These are phyloP conservation scores for Agonopterix subpropinquella DNA, from an alignment of 2,888 invertebrate genomes.

Conservation along the genomic window DNA sequence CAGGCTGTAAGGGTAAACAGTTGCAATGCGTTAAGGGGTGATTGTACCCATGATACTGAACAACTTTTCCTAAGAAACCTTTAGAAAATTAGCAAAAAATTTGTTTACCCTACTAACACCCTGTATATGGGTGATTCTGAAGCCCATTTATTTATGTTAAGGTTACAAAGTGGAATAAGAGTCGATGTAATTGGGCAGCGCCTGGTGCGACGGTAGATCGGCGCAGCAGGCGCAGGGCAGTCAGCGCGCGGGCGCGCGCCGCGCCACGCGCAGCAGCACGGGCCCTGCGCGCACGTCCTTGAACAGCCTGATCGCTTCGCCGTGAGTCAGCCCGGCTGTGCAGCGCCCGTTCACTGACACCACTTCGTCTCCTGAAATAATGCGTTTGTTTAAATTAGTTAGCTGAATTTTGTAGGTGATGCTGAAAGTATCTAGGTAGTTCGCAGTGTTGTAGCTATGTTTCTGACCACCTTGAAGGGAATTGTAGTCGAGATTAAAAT, in stretches of 20 bases:
- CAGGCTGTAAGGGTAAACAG: neutral
- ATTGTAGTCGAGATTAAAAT: no score
- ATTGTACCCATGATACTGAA: no score
- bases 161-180: constrained; percentile 51
- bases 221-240: constrained; percentile 71
- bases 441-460: no score
- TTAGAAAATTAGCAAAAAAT: neutral
- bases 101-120: no score
- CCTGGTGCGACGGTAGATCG: constrained; percentile 47
- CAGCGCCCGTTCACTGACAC: constrained; percentile 86
- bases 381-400: no score
- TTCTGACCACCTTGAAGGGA: no score
- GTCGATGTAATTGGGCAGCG: constrained; percentile 31
- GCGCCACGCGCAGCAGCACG: constrained; percentile 83
- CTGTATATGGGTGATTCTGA: no score
- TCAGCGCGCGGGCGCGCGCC: constrained; percentile 67
- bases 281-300: constrained; percentile 86
- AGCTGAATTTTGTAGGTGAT: no score
- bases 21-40: no score
- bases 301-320: constrained; percentile 86
- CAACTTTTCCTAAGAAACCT: no score
- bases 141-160: neutral
- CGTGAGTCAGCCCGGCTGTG: constrained; percentile 84
- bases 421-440: no score
- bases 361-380: constrained; percentile 84